Evolutionary conservation across 2,113 vertebrate species (phyloP), one percentile per base, ranked within the genome.

Genomic region (Hucho hucho): DNA sequence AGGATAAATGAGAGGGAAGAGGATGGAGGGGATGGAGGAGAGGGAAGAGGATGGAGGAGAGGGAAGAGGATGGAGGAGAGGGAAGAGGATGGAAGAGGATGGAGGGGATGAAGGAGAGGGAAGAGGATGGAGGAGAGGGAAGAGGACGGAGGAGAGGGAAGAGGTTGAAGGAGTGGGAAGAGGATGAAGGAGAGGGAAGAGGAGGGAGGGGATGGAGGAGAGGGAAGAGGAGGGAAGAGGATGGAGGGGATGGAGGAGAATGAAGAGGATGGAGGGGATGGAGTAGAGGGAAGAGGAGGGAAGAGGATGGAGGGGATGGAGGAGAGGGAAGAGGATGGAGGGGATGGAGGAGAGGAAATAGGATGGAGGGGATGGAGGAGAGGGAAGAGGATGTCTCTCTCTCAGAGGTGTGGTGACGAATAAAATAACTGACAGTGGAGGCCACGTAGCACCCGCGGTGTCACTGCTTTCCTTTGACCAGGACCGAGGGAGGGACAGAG

Each of bases 291-390:
- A n/a, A 22, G 29, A 20, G 67, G 67, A 47, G 73, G 70, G 77
- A 78, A 82, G 69, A 78, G 56, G 28, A 58, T 61, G 73, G 80
- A 76, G 79, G 5, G 83, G 79, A 89, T 76, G 47, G 69, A 22
- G 12, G 46, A 46, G 4, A 49, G 37, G 11, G 22, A 46, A 22
- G 11, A 25, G 4, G 58, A 24, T 20, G 12, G n/a, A 24, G 32
- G n/a, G 7, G 6, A 2, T n/a, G 26, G 24, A 59, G 20, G 26
- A 26, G 20, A 18, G 61, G 20, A 22, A 46, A 22, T 4, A 49
- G 11, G 58, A 24, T 29, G 12, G n/a, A 16, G 22, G 29, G 29
- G 26, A 46, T n/a, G 4, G 1, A 16, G 49, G 37, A 18, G 20
- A 29, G 26, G 26, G 26, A 28, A 28, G 26, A 3, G 2, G 1